Conservation (phyloP, 2,888 invertebrate genomes). For the Melolontha melolontha region DNA sequence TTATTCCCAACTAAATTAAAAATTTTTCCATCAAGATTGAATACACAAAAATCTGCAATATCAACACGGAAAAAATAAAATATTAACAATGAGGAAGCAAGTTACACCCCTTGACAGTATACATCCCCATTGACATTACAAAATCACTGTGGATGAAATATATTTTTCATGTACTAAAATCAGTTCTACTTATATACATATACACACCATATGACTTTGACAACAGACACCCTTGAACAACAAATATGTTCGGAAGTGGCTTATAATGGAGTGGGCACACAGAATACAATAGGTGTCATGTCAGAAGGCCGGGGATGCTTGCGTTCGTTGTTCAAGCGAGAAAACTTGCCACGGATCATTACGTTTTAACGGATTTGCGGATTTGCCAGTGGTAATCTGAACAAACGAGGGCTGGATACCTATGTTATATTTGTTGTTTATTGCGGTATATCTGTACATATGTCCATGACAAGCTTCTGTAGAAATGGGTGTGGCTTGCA, state of each 20-base stretch:
- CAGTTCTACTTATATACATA: conserved; percentile 2
- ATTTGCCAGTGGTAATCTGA: conserved; percentile 33
- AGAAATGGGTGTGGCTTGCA: conserved; percentile 20
- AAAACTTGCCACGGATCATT: conserved; percentile 48
- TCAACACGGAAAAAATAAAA: no score
- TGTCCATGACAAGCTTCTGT: conserved; percentile 8
- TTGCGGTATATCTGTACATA: conserved; percentile 9
- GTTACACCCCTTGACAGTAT: no score
- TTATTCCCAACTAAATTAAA: no score
- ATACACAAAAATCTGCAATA: no score
- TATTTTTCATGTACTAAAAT: conserved; percentile 8
- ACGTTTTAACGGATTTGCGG: conserved; percentile 51
- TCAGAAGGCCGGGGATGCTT: conserved; percentile 54
- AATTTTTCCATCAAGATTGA: no score
- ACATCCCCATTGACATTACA: no score
- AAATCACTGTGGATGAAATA: neutral
- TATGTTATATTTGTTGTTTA: conserved; percentile 30
- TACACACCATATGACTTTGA: conserved; percentile 14
- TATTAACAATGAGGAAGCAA: no score
- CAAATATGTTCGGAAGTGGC: conserved; percentile 64
- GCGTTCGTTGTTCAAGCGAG: conserved; percentile 32
- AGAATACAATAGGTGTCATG: conserved; percentile 63
- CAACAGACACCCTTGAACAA: conserved; percentile 59
- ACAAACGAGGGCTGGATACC: conserved; percentile 23
- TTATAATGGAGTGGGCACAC: conserved; percentile 63